Conservation (phyloP, 2,888 invertebrate species). For the Augiades crinisus region DNA sequence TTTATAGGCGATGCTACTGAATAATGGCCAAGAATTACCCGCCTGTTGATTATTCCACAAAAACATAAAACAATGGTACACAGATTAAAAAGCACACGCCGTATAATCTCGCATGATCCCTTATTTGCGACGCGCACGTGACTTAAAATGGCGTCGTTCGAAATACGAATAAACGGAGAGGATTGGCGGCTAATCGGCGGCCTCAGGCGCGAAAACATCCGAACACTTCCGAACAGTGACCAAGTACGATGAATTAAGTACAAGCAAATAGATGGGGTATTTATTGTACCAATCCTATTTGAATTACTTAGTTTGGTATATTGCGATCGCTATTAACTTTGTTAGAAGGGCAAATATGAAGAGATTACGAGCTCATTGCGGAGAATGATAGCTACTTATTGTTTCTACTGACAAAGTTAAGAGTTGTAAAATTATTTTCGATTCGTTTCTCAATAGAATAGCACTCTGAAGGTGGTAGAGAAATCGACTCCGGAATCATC, state of each 20-base stretch:
- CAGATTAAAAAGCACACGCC: slow-evolving; percentile 7
- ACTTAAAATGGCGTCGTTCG: slow-evolving; percentile 65
- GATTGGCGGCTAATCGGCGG: slow-evolving; percentile 68
- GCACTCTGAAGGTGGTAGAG: too few species aligned
- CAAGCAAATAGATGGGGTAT: slow-evolving; percentile 41
- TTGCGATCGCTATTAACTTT: neutral
- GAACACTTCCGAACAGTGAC: slow-evolving; percentile 27
- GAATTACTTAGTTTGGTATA: neutral
- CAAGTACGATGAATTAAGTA: slow-evolving; percentile 35
- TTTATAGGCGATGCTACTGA: too few species aligned
- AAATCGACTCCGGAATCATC: too few species aligned
- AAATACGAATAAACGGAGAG: slow-evolving; percentile 74
- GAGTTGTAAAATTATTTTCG: too few species aligned
- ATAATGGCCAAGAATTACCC: too few species aligned
- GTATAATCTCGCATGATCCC: slow-evolving; percentile 36
- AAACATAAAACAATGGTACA: neutral
- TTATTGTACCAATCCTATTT: neutral
- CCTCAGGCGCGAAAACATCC: slow-evolving; percentile 48
- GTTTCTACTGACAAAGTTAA: too few species aligned
- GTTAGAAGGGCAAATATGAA: neutral
- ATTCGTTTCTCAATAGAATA: too few species aligned
- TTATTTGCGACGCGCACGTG: slow-evolving; percentile 65
- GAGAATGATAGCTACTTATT: too few species aligned
- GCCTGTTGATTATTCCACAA: neutral
- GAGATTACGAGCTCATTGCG: too few species aligned